A percentile compares a stretch with the other conserved stretches of the same genome.
phyloP scores from a whole-genome alignment of 2,113 vertebrate genomes.

The Potamarius usumacintae region DNA sequence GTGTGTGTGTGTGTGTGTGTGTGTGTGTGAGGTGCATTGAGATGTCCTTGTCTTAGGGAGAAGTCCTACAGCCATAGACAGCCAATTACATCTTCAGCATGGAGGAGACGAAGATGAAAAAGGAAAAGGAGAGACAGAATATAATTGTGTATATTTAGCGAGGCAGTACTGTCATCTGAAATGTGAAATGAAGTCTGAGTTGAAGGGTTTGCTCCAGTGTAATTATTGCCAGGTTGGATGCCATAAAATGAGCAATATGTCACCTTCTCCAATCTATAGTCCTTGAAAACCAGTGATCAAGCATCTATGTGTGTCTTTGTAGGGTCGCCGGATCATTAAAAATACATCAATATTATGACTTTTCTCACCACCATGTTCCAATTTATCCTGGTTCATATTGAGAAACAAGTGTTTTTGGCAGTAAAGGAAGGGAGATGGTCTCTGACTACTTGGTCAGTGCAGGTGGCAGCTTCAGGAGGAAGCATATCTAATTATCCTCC shows the following conservation, averaged over 20 bases:
- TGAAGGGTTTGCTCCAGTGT: constrained; percentile 62
- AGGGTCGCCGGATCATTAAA: constrained; percentile 6
- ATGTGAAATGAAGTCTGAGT: constrained; percentile 67
- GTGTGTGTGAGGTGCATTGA: constrained; percentile 73
- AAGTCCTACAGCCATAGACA: constrained; percentile 73
- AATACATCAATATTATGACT: constrained; percentile 22
- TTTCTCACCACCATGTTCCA: not conserved
- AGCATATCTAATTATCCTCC: constrained; percentile 89
- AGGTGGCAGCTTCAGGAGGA: constrained; percentile 76
- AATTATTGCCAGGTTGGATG: constrained; percentile 75
- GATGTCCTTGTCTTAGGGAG: constrained; percentile 91
- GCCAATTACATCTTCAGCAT: constrained; percentile 82
- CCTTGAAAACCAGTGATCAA: constrained; percentile 32
- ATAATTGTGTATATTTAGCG: constrained; percentile 77
- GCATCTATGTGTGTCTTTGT: not conserved
- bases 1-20: constrained; percentile 19
- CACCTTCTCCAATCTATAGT: constrained; percentile 32
- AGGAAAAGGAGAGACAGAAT: constrained; percentile 34
- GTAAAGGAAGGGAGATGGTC: constrained; percentile 53
- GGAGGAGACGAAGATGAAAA: constrained; percentile 59
- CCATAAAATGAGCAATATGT: constrained; percentile 65
- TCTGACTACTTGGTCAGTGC: constrained; percentile 75
- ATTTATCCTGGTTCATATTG: constrained; percentile 31
- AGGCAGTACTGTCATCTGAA: constrained; percentile 77
- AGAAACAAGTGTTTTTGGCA: constrained; percentile 38